Evolutionary conservation across 30 jellyfish, hydroid and myxozoan genomes (phyloP).

Genomic region (Aurelia sp.): DNA sequence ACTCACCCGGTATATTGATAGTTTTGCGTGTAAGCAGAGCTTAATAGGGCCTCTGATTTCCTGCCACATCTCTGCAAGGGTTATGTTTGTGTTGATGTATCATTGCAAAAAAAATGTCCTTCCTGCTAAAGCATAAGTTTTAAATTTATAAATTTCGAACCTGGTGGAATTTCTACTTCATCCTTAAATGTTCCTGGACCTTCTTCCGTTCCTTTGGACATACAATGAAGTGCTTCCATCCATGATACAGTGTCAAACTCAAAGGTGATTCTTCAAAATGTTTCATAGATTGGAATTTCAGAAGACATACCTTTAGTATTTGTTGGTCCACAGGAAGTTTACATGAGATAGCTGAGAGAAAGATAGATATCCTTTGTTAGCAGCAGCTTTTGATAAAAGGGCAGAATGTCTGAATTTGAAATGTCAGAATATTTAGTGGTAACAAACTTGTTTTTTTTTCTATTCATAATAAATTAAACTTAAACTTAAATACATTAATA

Average conservation of each 20-base stretch:
- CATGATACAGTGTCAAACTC: not conserved
- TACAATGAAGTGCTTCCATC: not conserved
- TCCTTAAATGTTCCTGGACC: no score
- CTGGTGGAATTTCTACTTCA: no score
- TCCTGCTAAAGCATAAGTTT: no score
- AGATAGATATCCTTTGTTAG: not conserved
- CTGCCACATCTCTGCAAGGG: no score
- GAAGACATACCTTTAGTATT: slow-evolving; percentile 9
- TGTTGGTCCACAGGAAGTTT: slow-evolving; percentile 16
- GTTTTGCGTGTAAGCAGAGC: not conserved
- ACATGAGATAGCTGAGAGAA: slow-evolving; percentile 15
- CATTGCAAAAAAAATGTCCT: no score
- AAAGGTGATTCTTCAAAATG: no score
- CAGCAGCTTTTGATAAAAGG: not conserved
- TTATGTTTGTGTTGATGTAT: no score
- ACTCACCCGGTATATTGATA: not conserved
- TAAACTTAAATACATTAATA: no score
- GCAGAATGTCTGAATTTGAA: not conserved
- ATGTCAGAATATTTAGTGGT: not conserved
- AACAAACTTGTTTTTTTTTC: no score
- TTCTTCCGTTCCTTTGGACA: not conserved
- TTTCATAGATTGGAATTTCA: not conserved
- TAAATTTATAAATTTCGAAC: no score
- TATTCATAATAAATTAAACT: no score
- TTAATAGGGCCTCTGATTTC: no score